A percentile compares a stretch with the other conserved stretches of the same genome.
These are phyloP conservation scores for Drosophila buzzatii DNA, from an alignment of 2,888 invertebrate species.

Conservation along the genomic window DNA sequence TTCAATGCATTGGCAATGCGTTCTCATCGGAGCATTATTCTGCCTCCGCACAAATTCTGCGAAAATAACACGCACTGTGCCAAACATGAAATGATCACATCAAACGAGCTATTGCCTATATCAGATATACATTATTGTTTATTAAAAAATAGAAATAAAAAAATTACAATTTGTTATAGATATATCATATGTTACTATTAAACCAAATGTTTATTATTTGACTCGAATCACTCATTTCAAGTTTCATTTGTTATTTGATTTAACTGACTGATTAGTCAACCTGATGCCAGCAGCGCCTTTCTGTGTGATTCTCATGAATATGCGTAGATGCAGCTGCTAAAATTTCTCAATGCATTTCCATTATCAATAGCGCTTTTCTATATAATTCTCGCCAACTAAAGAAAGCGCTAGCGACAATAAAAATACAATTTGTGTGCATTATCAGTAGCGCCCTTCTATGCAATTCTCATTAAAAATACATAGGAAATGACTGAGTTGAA, in stretches of 20 bases:
- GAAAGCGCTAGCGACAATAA: not conserved
- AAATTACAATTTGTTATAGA: not conserved
- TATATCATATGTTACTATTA: not conserved
- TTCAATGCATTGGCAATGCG: not conserved
- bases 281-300: not conserved
- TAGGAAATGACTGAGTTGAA: too few relatives aligned
- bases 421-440: too few relatives aligned
- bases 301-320: not conserved
- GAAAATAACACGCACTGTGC: slow-evolving; percentile 1
- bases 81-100: slow-evolving; percentile 1
- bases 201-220: slow-evolving; percentile 1
- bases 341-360: not conserved
- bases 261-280: too few relatives aligned
- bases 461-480: not conserved
- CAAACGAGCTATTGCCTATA: not conserved
- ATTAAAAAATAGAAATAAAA: not conserved
- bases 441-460: not conserved
- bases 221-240: not conserved
- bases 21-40: not conserved
- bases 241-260: not conserved
- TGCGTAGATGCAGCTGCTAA: not conserved
- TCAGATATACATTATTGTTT: not conserved
- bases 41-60: not conserved
- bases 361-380: not conserved
- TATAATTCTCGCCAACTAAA: not conserved